These are phyloP conservation scores for Asobara japonica DNA, from an alignment of 1,140 invertebrate genomes.

Conservation along the genomic window DNA sequence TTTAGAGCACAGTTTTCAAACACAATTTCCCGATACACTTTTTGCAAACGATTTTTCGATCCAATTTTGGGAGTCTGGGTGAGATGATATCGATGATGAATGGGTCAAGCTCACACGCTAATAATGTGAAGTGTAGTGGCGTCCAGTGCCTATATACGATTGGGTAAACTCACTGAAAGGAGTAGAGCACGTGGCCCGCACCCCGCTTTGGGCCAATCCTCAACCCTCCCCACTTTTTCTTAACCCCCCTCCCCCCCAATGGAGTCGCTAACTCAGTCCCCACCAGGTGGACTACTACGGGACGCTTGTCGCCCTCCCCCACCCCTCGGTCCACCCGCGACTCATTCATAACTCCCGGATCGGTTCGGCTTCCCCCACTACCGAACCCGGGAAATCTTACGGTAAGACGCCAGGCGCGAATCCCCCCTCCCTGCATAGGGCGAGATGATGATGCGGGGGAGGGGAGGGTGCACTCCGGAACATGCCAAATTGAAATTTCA, in stretches of 20 bases:
- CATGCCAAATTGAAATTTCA: no score
- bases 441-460: no score
- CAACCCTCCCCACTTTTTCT: slow-evolving; percentile 42
- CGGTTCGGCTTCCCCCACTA: slow-evolving; percentile 31
- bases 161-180: slow-evolving; percentile 44
- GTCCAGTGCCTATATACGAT: slow-evolving; percentile 53
- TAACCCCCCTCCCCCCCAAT: not conserved
- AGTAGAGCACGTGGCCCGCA: slow-evolving; percentile 52
- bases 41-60: no score
- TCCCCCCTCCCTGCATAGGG: not conserved
- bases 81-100: not conserved
- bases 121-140: slow-evolving; percentile 22
- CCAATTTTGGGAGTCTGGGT: no score
- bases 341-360: slow-evolving; percentile 61
- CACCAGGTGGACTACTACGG: not conserved
- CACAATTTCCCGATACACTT: no score
- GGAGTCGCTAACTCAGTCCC: not conserved
- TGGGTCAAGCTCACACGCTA: not conserved
- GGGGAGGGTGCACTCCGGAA: no score
- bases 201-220: slow-evolving; percentile 49
- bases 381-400: not conserved
- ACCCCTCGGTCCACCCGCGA: slow-evolving; percentile 43
- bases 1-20: no score
- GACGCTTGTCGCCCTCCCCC: not conserved
- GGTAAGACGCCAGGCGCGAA: not conserved